These are phyloP conservation scores for Stictocephala bisonia DNA, from an alignment of 2,888 invertebrate genomes.

Conservation along the genomic window DNA sequence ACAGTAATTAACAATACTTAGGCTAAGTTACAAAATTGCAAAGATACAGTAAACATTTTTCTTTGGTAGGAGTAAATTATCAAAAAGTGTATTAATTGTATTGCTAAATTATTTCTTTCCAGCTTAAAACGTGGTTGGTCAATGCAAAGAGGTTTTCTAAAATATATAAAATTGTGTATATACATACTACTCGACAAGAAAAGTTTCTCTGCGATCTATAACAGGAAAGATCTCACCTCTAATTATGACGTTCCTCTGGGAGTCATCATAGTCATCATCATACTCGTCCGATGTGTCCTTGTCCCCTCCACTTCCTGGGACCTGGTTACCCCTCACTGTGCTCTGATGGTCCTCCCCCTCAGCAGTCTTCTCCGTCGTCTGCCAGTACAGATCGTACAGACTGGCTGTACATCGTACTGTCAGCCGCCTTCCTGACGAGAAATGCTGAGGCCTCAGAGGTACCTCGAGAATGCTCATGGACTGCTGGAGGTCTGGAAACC, in stretches of 20 bases:
- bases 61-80: too few species aligned
- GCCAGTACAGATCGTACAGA: constrained; percentile 74
- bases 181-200: too few species aligned
- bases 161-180: too few species aligned
- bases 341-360: constrained; percentile 67
- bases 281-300: constrained; percentile 17
- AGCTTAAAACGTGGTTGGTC: too few species aligned
- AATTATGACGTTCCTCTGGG: neutral
- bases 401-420: constrained; percentile 71
- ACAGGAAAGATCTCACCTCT: neutral
- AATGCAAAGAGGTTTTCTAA: too few species aligned
- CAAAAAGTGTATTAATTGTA: too few species aligned
- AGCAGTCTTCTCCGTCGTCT: constrained; percentile 74
- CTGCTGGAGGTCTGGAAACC: constrained; percentile 24
- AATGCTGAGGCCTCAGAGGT: constrained; percentile 33
- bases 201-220: too few species aligned
- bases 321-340: neutral
- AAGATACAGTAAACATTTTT: too few species aligned
- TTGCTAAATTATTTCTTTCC: too few species aligned
- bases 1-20: too few species aligned
- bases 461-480: constrained; percentile 43
- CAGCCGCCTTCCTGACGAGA: constrained; percentile 22
- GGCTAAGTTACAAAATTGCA: too few species aligned
- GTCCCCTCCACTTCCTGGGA: neutral
- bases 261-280: neutral